Percentiles rank a stretch among this genome's conserved stretches.
Evolutionary conservation across 2,888 invertebrate genomes (phyloP).

Genomic region (Heliothis peltigera): DNA sequence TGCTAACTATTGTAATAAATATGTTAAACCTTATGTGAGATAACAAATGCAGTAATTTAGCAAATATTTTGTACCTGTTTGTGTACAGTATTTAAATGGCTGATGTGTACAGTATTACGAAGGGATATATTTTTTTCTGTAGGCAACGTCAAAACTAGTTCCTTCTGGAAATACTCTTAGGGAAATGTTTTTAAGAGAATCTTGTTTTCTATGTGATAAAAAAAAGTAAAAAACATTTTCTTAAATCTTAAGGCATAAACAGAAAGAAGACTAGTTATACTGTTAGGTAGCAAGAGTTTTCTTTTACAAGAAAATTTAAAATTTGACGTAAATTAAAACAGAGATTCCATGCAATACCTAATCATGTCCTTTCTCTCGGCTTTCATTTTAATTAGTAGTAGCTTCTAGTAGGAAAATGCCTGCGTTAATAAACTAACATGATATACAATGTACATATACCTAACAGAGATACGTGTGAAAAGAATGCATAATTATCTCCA

Average conservation of each 20-base stretch:
- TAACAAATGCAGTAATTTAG: slow-evolving; percentile 5
- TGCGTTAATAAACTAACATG: slow-evolving; percentile 10
- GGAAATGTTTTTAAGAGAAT: no score
- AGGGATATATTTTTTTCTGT: no score
- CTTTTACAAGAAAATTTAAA: not conserved
- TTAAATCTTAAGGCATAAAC: no score
- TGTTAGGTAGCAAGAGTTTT: no score
- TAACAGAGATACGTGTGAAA: no score
- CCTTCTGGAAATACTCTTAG: no score
- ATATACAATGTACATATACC: no score
- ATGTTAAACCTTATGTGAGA: slow-evolving; percentile 7
- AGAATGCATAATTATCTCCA: no score
- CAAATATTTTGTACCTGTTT: slow-evolving; percentile 13
- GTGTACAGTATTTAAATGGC: not conserved
- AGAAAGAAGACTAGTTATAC: no score
- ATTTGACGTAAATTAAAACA: not conserved
- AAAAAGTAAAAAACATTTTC: no score
- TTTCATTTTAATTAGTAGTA: slow-evolving; percentile 54
- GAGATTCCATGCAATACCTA: not conserved
- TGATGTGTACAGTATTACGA: not conserved
- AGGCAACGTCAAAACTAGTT: no score
- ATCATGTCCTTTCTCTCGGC: slow-evolving; percentile 33
- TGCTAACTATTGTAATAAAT: slow-evolving; percentile 33
- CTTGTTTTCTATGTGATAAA: no score
- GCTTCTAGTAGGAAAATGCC: slow-evolving; percentile 11